phyloP scores from a whole-genome alignment of 2,113 vertebrate species.

The Hippocampus zosterae region DNA sequence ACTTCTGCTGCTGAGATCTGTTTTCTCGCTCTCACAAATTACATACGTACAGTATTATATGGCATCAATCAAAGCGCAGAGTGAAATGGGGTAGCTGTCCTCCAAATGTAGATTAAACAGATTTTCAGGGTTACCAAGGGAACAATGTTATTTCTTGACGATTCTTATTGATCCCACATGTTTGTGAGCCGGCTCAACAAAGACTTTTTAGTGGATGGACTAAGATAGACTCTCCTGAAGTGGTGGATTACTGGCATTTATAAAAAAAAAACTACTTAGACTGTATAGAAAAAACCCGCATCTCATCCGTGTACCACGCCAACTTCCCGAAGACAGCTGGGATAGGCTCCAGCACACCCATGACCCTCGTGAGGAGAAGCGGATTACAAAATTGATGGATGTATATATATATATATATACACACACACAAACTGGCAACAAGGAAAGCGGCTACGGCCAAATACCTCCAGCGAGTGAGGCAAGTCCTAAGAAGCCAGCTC shows the following conservation, averaged over 20 bases:
- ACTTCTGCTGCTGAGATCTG: neutral
- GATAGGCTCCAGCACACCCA: too few species aligned
- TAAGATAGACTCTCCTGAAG: constrained; percentile 20
- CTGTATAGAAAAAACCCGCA: too few species aligned
- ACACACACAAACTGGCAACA: too few species aligned
- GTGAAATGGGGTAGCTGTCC: constrained; percentile 22
- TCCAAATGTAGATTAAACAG: constrained; percentile 33
- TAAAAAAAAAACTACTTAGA: neutral
- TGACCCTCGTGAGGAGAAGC: too few species aligned
- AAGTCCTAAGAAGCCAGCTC: too few species aligned
- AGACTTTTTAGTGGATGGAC: constrained; percentile 39
- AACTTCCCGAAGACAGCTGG: too few species aligned
- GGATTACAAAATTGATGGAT: too few species aligned
- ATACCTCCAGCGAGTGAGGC: too few species aligned
- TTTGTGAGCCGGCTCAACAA: constrained; percentile 32
- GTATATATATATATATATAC: too few species aligned
- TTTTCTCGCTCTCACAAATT: neutral
- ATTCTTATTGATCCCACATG: constrained; percentile 53
- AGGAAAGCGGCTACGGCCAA: too few species aligned
- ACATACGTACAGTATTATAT: neutral
- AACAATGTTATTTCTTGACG: constrained; percentile 31
- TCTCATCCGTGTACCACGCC: too few species aligned
- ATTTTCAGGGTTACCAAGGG: constrained; percentile 27
- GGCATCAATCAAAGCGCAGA: constrained; percentile 20
- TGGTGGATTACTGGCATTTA: constrained; percentile 11